Evolutionary conservation across 2,888 invertebrate genomes (phyloP), one percentile per base, ranked within the genome.

Genomic region (Elegia similella): DNA sequence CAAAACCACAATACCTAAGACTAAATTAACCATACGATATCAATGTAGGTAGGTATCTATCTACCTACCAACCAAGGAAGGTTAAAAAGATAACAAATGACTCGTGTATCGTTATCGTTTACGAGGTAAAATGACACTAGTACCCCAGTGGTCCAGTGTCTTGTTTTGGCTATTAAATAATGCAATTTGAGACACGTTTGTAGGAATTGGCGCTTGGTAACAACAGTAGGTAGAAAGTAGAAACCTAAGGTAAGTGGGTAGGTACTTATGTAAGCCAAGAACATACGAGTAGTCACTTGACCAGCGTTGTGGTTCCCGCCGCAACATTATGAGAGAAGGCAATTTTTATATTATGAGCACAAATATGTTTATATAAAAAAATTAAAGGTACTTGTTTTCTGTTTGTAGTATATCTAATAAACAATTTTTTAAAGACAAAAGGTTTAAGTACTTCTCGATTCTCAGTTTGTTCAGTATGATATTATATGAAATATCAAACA

Each of bases 81-180:
- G 10, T 32, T 23, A 3, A 23, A 15, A 13, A 32, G 48, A 32
- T 48, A 48, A 13, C 48, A 48, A 32, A 46, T 32, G 48, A 32
- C 48, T 7, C 48, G 15, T 12, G n/a, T 30, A 15, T 30, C 15
- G 15, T n/a, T 47, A 48, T 32, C 32, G 3, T 13, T 47, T 32
- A 48, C 48, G 48, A 48, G 32, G 48, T 13, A 48, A 48, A 7
- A 8, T 13, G 48, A 48, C 13, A 48, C 48, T 32, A 32, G 15
- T 13, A 23, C 29, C 47, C 13, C 30, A 48, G 8, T 48, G 48
- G 32, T 32, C 46, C 46, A 46, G 29, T n/a, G 13, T 48, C 15
- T 55, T 58, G 55, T 55, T 67, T 67, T 59, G 59, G 58, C 61
- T 60, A 15, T 32, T 29, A 29, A 23, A 23, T 23, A 1, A 38